Conservation (phyloP, 2,888 invertebrate species). For the Eristalinus aeneus region DNA sequence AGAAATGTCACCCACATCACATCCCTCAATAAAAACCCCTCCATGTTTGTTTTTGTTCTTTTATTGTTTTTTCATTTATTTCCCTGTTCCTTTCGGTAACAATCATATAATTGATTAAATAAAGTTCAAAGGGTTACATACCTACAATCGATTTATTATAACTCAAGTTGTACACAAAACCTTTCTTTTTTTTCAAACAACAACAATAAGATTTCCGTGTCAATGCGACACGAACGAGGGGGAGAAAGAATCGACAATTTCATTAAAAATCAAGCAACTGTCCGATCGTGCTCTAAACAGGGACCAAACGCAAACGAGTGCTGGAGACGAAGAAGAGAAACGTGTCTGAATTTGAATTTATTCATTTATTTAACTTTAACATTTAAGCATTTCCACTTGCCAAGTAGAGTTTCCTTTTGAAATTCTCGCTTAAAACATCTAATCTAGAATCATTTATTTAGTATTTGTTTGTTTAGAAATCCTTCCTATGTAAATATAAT, state of each 20-base stretch:
- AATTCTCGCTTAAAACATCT: constrained; percentile 50
- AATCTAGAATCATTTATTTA: constrained; percentile 52
- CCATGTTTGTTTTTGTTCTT: constrained; percentile 4
- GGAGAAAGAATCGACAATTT: no score
- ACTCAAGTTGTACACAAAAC: no score
- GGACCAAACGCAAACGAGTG: constrained; percentile 14
- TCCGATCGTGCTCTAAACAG: constrained; percentile 26
- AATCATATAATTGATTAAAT: constrained; percentile 47
- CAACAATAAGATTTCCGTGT: constrained; percentile 32
- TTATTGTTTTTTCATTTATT: constrained; percentile 32
- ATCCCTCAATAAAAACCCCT: neutral
- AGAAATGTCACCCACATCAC: no score
- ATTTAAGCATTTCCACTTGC: constrained; percentile 47
- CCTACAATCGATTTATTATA: constrained; percentile 26
- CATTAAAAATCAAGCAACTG: neutral
- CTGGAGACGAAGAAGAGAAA: constrained; percentile 17
- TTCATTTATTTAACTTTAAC: constrained; percentile 63
- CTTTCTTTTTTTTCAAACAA: neutral
- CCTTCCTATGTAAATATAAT: constrained; percentile 54
- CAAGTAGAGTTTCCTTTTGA: constrained; percentile 8
- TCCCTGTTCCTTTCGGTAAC: constrained; percentile 27
- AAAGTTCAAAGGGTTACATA: constrained; percentile 29
- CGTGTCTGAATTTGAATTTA: constrained; percentile 22
- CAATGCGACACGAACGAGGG: neutral
- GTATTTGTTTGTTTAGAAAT: constrained; percentile 14